Percentiles rank a stretch among this genome's conserved stretches.
Conservation (phyloP, 2,888 invertebrate species). For the Epiblema foenella region DNA sequence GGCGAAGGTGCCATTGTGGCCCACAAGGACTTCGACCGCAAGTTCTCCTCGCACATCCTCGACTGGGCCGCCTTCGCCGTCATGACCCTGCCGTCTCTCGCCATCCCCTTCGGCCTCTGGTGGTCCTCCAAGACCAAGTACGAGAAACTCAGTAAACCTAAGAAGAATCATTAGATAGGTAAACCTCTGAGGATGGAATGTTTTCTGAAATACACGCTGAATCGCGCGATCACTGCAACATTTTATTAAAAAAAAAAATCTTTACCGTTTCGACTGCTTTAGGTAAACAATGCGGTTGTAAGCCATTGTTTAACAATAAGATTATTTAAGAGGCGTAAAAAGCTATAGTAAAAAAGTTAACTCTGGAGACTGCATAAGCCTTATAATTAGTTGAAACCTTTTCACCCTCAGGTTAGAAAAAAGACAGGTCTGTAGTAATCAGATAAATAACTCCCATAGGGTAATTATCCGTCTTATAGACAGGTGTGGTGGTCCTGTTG, state of each 20-base stretch:
- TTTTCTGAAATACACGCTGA: not conserved
- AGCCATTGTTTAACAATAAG: not conserved
- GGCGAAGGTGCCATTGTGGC: constrained; percentile 98
- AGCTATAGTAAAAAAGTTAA: not conserved
- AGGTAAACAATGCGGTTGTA: not conserved
- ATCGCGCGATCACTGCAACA: too few relatives aligned
- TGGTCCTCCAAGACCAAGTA: constrained; percentile 97
- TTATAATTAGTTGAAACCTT: not conserved
- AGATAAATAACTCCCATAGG: constrained; percentile 9
- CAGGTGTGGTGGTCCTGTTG: not conserved
- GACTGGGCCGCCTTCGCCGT: constrained; percentile 99
- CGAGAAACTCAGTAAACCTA: constrained; percentile 90
- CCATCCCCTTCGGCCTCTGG: constrained; percentile 97
- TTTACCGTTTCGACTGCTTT: too few relatives aligned
- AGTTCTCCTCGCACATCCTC: constrained; percentile 98
- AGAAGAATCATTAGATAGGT: constrained; percentile 84
- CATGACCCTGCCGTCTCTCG: constrained; percentile 97
- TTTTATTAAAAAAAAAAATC: too few relatives aligned
- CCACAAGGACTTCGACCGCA: constrained; percentile 96
- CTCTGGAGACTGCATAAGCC: not conserved
- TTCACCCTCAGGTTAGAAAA: not conserved
- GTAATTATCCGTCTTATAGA: not conserved
- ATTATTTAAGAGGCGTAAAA: not conserved
- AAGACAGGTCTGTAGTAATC: constrained; percentile 7
- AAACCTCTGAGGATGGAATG: constrained; percentile 7